Conservation (phyloP, 2,797 vertebrate species). For the Numenius phaeopus region DNA sequence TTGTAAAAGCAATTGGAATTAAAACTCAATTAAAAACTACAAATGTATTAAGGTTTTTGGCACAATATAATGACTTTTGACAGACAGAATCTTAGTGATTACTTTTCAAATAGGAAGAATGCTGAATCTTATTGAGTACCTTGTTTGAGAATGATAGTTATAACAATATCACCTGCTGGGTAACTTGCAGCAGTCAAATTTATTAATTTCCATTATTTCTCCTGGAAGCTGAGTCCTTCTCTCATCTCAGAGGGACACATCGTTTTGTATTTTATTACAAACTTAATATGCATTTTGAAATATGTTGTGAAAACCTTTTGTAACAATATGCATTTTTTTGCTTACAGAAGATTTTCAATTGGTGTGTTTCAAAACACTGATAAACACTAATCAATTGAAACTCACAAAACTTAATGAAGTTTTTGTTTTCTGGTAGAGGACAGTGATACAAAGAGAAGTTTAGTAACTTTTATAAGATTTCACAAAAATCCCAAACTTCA, state of each 20-base stretch:
- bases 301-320: neutral
- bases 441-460: neutral
- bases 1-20: constrained; percentile 34
- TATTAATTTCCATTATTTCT: neutral
- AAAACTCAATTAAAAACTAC: constrained; percentile 11
- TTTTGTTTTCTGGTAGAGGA: neutral
- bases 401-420: neutral
- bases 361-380: neutral
- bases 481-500: neutral
- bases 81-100: neutral
- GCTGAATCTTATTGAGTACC: neutral
- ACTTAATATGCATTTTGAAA: neutral
- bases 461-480: neutral
- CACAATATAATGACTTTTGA: neutral
- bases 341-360: neutral
- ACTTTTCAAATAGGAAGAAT: neutral
- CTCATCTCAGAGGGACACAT: neutral
- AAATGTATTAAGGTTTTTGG: neutral
- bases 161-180: neutral
- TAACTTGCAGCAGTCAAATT: neutral
- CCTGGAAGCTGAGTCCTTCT: neutral
- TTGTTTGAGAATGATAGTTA: neutral
- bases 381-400: neutral
- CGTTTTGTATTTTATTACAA: neutral
- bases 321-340: neutral